Evolutionary conservation across 2,888 invertebrate genomes (phyloP), one percentile per base, ranked within the genome.

Genomic region (Scaeva pyrastri): DNA sequence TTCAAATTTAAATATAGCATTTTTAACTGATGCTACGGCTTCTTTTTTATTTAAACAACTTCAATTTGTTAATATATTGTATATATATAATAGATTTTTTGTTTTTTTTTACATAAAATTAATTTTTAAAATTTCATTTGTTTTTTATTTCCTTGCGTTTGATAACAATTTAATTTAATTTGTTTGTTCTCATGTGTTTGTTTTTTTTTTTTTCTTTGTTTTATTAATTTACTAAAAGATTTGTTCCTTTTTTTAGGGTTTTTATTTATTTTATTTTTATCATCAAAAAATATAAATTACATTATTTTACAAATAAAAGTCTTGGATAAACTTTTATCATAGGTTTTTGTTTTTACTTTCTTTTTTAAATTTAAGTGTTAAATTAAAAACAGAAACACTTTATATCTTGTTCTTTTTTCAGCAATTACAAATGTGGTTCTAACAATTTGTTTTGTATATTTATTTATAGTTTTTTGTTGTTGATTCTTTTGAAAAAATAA

Each of bases 271-370:
- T 31, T 31, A 31, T 31, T 31, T 86, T 73, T 73, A 75, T 83
- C 84, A 87, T 81, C 78, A 80, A 87, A 84, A 68, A 87, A 87
- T 79, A 86, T 88, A 85, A 80, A 86, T 86, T 88, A 85, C 80
- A 86, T 86, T 82, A 86, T 86, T 82, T 82, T 86, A 86, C 82
- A 86, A 86, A 78, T 74, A 78, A 82, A 86, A 86, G 82, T 71
- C 77, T 58, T 71, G 68, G 72, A 39, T 60, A 39, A 86, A 82
- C 85, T 64, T 86, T 88, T 77, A 62, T 74, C 64, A 70, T 79
- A 72, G 45, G 11, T 80, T 80, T 55, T 14, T 64, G 60, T 71
- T 78, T 72, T 85, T 79, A 56, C 71, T 86, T 77, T 77, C 52
- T 78, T 83, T 78, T 83, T 64, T 26, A 43, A 76, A 55, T 78